Conservation (phyloP, 1,140 invertebrate genomes). For the Vanessa tameamea region DNA sequence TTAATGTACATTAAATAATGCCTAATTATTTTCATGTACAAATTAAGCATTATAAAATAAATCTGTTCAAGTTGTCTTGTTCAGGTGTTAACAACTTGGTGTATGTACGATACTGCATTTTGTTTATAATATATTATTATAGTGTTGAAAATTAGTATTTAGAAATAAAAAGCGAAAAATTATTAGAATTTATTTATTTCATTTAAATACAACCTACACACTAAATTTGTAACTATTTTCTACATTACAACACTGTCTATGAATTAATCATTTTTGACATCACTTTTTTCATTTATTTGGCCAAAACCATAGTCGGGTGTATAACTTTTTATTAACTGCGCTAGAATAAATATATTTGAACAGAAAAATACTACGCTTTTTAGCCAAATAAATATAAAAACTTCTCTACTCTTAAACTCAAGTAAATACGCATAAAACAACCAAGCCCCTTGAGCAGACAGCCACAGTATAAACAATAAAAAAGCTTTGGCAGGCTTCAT, state of each 20-base stretch:
- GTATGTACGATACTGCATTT: slow-evolving; percentile 22
- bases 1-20: background rate
- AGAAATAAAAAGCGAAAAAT: slow-evolving; percentile 51
- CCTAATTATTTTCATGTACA: slow-evolving; percentile 3
- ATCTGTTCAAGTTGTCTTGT: background rate
- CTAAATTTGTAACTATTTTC: slow-evolving; percentile 13
- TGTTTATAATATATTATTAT: slow-evolving; percentile 38
- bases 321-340: slow-evolving; percentile 84
- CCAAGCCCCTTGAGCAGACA: slow-evolving; percentile 91
- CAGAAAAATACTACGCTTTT: slow-evolving; percentile 89
- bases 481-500: slow-evolving; percentile 77
- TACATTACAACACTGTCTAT: slow-evolving; percentile 8
- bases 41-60: background rate
- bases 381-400: slow-evolving; percentile 90
- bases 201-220: slow-evolving; percentile 20
- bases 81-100: background rate
- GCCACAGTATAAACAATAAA: slow-evolving; percentile 85
- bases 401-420: slow-evolving; percentile 93
- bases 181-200: slow-evolving; percentile 40
- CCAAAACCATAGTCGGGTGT: slow-evolving; percentile 59
- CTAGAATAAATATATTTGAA: slow-evolving; percentile 87
- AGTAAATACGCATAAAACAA: slow-evolving; percentile 94
- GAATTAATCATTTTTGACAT: background rate
- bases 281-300: background rate
- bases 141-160: slow-evolving; percentile 44